Evolutionary conservation across 2,888 invertebrate genomes (phyloP), one percentile per base, ranked within the genome.

Genomic region (Seira musarum): DNA sequence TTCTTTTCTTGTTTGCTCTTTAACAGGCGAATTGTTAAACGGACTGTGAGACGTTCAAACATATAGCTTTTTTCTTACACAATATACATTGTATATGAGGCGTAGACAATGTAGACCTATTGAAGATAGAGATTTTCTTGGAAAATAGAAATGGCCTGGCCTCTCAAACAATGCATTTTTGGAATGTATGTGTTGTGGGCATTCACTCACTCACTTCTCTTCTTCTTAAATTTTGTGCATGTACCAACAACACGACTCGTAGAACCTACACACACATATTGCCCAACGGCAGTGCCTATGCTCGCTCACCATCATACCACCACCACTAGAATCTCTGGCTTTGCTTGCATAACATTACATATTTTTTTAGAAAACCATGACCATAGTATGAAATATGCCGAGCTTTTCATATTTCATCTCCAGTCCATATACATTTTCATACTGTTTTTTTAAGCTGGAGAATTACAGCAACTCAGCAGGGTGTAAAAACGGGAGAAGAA

Each of bases 21-120:
- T 49, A 49, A 49, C 49, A 49, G 49, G 49, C 13, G 49, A 49
- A 72, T 72, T 72, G 72, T 72, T 72, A 72, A 72, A 72, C 73
- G 73, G 25, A 35, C 73, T 65, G 73, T 73, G 25, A 73, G 57
- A 65, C 73, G 49, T 53, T 64, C 49, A 49, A 49, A 49, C 49
- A n/a, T 49, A 49, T 30, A 30, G 30, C 30, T 30, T 30, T 30
- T 30, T 8, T 8, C 49, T n/a, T n/a, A 8, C 40, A 40, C 49
- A 49, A 2, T 8, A 49, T 49, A 49, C 49, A 49, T 49, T 49
- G 49, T 49, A n/a, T 49, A 49, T 49, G 49, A 49, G 3, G 49
- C 49, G 49, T 49, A 49, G 49, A 49, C 49, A 49, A 49, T 49
- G 49, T 49, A 49, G 15, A 49, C 49, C 49, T 49, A 49, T 49